phyloP scores from a whole-genome alignment of 2,888 invertebrate genomes.

The Busseola fusca region DNA sequence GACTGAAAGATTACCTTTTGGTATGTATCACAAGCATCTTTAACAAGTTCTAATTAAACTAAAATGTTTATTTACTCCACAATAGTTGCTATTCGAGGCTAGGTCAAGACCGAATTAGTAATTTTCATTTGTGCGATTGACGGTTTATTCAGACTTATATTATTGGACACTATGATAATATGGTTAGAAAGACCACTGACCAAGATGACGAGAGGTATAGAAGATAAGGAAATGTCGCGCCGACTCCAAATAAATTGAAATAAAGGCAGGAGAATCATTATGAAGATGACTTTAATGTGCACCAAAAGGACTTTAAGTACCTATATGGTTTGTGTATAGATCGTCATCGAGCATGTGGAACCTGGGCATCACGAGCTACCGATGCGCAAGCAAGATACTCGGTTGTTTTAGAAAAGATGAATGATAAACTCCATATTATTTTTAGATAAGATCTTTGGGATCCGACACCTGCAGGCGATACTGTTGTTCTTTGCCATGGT shows the following conservation, averaged over 20 bases:
- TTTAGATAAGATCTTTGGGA: constrained; percentile 32
- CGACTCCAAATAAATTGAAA: no score
- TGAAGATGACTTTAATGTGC: no score
- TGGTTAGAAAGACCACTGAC: no score
- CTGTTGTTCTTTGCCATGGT: constrained; percentile 89
- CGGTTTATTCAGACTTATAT: neutral
- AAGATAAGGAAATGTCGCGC: no score
- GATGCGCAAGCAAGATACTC: neutral
- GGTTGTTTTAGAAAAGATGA: neutral
- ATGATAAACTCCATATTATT: neutral
- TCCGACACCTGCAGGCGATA: constrained; percentile 89
- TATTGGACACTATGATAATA: no score
- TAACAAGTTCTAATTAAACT: neutral
- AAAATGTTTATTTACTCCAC: neutral
- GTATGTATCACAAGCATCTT: neutral
- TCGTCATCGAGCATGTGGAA: no score
- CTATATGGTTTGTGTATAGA: neutral
- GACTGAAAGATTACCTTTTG: neutral
- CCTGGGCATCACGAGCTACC: neutral
- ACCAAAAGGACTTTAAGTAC: neutral
- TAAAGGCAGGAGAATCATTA: no score
- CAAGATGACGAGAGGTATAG: no score
- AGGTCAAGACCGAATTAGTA: neutral
- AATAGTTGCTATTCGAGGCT: neutral
- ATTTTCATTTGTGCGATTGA: neutral